These are phyloP conservation scores for Jordanella pulchra DNA, from an alignment of 2,797 vertebrate species.

Conservation along the genomic window DNA sequence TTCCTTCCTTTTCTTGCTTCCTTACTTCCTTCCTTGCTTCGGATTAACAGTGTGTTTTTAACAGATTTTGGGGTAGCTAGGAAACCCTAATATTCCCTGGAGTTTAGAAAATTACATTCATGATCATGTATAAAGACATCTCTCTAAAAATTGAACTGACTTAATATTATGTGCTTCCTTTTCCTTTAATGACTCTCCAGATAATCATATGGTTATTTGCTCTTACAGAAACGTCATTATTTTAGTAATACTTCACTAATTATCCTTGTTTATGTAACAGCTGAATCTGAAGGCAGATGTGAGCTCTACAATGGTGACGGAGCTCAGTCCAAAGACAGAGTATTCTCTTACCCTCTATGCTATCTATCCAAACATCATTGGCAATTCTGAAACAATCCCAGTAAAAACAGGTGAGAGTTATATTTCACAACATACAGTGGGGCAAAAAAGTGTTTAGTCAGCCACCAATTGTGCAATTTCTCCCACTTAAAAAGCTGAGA, in stretches of 20 bases:
- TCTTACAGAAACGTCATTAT: constrained; percentile 1
- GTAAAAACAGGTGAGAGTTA: constrained; percentile 82
- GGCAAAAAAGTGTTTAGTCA: too few species aligned
- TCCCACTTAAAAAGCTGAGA: too few species aligned
- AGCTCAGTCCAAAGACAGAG: constrained; percentile 81
- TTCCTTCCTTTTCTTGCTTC: not conserved
- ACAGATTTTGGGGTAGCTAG: too few species aligned
- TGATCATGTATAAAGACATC: not conserved
- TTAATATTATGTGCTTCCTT: constrained; percentile 14
- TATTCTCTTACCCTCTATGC: constrained; percentile 83
- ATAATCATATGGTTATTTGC: not conserved
- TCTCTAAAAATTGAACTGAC: constrained; percentile 8
- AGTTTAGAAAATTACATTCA: constrained; percentile 8
- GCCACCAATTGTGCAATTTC: too few species aligned
- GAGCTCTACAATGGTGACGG: constrained; percentile 73
- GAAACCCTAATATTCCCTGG: not conserved
- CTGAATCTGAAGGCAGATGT: constrained; percentile 82
- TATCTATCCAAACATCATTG: constrained; percentile 77
- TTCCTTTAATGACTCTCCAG: constrained; percentile 9
- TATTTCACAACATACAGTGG: not conserved
- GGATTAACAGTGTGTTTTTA: not conserved
- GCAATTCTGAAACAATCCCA: constrained; percentile 74
- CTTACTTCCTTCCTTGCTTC: not conserved
- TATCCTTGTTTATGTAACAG: constrained; percentile 63
- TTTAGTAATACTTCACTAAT: constrained; percentile 3